Base-by-base conservation (phyloP, 23 tunicate species). In the Trididemnum clinides region DNA sequence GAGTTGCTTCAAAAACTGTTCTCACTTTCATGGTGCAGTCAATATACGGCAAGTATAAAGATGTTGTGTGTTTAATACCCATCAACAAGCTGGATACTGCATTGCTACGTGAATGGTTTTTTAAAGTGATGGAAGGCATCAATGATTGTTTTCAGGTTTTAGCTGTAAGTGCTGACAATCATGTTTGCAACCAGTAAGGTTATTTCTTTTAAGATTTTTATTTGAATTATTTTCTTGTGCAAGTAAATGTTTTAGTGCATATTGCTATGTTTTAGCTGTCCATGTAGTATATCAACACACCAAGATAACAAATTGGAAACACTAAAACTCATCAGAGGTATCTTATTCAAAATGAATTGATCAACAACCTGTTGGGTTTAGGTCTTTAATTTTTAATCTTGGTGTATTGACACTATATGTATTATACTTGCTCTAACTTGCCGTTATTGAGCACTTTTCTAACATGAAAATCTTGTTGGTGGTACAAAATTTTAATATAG, bases 41-140 rank as follows among this genome's bases (percentile, higher is more conserved):
- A 29, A 32, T n/a, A 29, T 29, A 5, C 4, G 35, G 75, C 6
- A 69, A 69, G 7, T 69, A 69, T 36, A 69, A 69, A 69, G 75
- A 69, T 23, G 35, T 69, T 7, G n/a, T n/a, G n/a, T n/a, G n/a
- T n/a, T n/a, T n/a, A n/a, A n/a, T n/a, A n/a, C n/a, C n/a, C n/a
- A 30, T 75, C 65, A 75, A 36, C 81, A 75, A 75, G 59, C 23
- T 75, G 58, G 81, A 75, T 38, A 15, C 65, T n/a, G 66, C 27
- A 15, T 59, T 59, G 22, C 66, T 59, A n/a, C 25, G 66, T 59
- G 66, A 59, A 12, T 59, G 25, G 20, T 59, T 59, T 59, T 59
- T 59, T 59, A 59, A 28, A 59, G 66, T 59, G 66, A 59, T 10
- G 66, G 66, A 59, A 59, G 66, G 66, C 3, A n/a, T 59, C 25